Evolutionary conservation across 2,888 invertebrate genomes (phyloP).

Genomic region (Phyllotreta cruciferae): DNA sequence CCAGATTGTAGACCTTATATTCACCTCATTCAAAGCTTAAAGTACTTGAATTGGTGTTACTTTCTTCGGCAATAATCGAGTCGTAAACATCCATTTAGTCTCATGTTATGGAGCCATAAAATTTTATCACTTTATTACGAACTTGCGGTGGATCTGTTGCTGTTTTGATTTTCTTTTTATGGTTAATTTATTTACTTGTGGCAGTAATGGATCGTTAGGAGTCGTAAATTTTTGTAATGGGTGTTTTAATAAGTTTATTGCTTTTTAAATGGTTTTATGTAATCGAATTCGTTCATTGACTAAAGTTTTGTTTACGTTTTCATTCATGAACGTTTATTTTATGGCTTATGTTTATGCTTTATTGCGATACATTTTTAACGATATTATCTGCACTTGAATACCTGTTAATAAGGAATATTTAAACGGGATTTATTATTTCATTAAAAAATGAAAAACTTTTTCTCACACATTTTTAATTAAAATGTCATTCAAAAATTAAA

Average conservation of each 20-base stretch:
- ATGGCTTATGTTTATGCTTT: not conserved
- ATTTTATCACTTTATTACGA: slow-evolving; percentile 45
- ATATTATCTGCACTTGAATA: not conserved
- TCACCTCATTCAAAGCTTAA: slow-evolving; percentile 22
- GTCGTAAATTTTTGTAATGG: slow-evolving; percentile 37
- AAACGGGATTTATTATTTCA: too few species aligned
- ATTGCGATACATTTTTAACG: not conserved
- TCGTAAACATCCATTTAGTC: slow-evolving; percentile 40
- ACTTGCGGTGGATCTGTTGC: slow-evolving; percentile 41
- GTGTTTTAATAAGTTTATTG: slow-evolving; percentile 42
- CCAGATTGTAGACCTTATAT: slow-evolving; percentile 27
- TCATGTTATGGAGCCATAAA: slow-evolving; percentile 45
- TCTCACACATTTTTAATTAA: too few species aligned
- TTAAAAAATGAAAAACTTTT: too few species aligned
- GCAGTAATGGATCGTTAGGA: slow-evolving; percentile 39
- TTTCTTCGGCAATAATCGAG: slow-evolving; percentile 28
- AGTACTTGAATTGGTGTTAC: slow-evolving; percentile 17
- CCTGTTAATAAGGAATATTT: too few species aligned
- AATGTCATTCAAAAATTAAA: too few species aligned
- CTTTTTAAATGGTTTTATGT: slow-evolving; percentile 43
- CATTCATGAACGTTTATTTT: slow-evolving; percentile 20
- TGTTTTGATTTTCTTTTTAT: slow-evolving; percentile 42
- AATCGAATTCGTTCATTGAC: slow-evolving; percentile 26
- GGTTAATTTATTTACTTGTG: slow-evolving; percentile 40
- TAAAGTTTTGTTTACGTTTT: slow-evolving; percentile 27